A percentile compares a stretch with the other conserved stretches of the same genome.
These are phyloP conservation scores for Lanius collurio DNA, from an alignment of 2,113 vertebrate genomes.

Conservation along the genomic window DNA sequence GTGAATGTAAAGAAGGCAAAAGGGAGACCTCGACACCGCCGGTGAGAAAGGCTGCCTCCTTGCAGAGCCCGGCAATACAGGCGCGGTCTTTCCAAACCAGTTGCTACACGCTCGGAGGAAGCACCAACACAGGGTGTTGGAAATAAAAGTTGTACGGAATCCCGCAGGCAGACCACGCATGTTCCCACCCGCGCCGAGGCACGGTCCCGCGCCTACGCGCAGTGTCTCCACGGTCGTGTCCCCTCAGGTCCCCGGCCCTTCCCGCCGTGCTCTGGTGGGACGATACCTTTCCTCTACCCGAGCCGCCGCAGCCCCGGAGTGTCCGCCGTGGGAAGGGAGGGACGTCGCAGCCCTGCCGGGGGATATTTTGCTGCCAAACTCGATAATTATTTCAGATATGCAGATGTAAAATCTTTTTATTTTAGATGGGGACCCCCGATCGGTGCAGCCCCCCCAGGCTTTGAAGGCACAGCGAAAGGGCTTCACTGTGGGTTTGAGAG, in stretches of 20 bases:
- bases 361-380: conserved; percentile 77
- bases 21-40: not conserved
- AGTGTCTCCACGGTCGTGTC: not conserved
- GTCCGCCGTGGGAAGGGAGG: not conserved
- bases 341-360: conserved; percentile 51
- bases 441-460: conserved; percentile 71
- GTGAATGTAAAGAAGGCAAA: not conserved
- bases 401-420: not conserved
- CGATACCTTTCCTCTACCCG: too few species aligned
- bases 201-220: too few species aligned
- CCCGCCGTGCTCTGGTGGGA: not conserved
- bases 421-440: conserved; percentile 72
- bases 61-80: not conserved
- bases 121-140: accelerated
- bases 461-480: conserved; percentile 84
- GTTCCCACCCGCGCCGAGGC: not conserved
- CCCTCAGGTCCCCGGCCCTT: too few species aligned
- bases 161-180: not conserved
- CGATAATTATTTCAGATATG: conserved; percentile 21
- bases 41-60: not conserved
- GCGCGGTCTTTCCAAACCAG: not conserved
- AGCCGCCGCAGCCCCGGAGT: not conserved
- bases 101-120: not conserved
- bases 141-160: not conserved
- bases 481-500: conserved; percentile 76